Base-by-base conservation (phyloP, 30 jellyfish, hydroid and myxozoan species). In the Aurelia aurita complex sp. Pacific region DNA sequence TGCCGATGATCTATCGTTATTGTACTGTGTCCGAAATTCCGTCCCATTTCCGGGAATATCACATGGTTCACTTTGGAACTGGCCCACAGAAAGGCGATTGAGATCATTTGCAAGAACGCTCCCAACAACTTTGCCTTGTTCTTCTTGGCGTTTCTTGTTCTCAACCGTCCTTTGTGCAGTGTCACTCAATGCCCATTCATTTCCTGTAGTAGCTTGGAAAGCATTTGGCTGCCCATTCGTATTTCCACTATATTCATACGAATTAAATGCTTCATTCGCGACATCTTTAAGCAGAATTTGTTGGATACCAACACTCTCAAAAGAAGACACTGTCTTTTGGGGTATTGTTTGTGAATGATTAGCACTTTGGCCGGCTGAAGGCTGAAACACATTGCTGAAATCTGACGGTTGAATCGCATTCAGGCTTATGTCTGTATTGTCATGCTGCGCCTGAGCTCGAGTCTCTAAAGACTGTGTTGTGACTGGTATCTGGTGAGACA, bases 21-120 rank as follows among this genome's bases (percentile, higher is more conserved):
- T 61, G 5, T 67, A 74, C n/a, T 33, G 85, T 17, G 67, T 46
- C 4, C 69, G 17, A 34, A 46, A 74, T 32, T 53, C 42, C 15
- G 55, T 63, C 2, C n/a, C 74, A 50, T 60, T 74, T 52, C 59
- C 66, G 3, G 93, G 93, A 19, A 84, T 84, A 62, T 63, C 69
- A 33, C 84, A 63, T 1, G 93, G 87, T 64, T 84, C 86, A 15
- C 82, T 54, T 18, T 54, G 66, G 6, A 57, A 64, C 59, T 86
- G 65, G 52, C 93, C 76, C 0, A 84, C 93, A 64, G 93, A 84
- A 75, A 84, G 55, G 36, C 93, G 93, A 55, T 84, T 74, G 5
- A 84, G 73, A 69, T 84, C 93, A 33, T 84, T 67, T 6, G 93
- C 93, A 14, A 83, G 80, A 14, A 66, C 87, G 38, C 73, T 82